A percentile compares a stretch with the other conserved stretches of the same genome.
These are phyloP conservation scores for Turdus rufiventris DNA, from an alignment of 2,113 vertebrate species.

Conservation along the genomic window DNA sequence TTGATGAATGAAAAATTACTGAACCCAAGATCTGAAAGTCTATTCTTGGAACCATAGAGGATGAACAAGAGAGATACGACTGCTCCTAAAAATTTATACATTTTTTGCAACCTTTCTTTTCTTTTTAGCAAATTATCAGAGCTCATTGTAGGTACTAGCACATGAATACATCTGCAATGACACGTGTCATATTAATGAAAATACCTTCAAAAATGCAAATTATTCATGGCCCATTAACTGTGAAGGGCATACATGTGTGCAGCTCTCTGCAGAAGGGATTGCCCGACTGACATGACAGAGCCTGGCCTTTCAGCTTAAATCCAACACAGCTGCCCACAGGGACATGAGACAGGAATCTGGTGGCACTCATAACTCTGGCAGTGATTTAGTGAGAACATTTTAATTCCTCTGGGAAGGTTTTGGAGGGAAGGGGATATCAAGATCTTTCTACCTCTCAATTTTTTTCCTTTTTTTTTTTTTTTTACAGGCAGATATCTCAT, in stretches of 20 bases:
- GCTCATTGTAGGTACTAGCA: not conserved
- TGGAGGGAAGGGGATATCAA: not conserved
- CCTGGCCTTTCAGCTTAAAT: not conserved
- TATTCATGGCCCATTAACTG: not conserved
- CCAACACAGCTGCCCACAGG: not conserved
- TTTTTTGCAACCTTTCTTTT: not conserved
- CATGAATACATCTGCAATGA: not conserved
- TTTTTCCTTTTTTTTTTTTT: not conserved
- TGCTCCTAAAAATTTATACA: not conserved
- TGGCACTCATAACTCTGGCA: not conserved
- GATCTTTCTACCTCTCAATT: not conserved
- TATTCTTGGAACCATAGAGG: not conserved
- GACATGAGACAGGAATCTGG: rapidly evolving
- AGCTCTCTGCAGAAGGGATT: not conserved
- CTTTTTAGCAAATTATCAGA: not conserved
- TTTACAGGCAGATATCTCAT: not conserved
- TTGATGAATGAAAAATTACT: not conserved
- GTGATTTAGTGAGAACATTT: not conserved
- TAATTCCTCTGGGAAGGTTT: not conserved
- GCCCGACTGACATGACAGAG: not conserved
- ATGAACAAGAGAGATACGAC: rapidly evolving
- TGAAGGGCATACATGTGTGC: not conserved
- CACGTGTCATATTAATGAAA: not conserved
- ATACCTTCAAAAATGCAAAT: not conserved
- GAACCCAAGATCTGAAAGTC: not conserved